Conservation (phyloP, 2,888 invertebrate genomes). For the Iphiclides podalirius region DNA sequence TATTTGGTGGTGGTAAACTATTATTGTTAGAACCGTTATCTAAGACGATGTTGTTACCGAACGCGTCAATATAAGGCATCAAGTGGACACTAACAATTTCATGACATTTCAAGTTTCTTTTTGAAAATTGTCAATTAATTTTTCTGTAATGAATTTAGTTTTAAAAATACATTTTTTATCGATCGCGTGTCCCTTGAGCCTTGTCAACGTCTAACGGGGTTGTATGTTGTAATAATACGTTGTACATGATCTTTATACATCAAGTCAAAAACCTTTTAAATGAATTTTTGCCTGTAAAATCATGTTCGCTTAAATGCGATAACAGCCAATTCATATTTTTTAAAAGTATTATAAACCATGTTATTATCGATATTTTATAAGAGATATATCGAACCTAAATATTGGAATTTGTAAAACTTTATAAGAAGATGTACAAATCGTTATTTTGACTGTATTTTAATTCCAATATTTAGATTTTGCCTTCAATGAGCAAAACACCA, state of each 20-base stretch:
- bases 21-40: constrained; percentile 52
- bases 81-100: constrained; percentile 71
- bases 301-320: constrained; percentile 36
- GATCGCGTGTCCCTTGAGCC: constrained; percentile 77
- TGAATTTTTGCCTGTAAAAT: background rate
- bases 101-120: constrained; percentile 47
- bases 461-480: constrained; percentile 70
- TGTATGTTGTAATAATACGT: constrained; percentile 68
- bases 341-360: constrained; percentile 54
- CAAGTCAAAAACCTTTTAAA: constrained; percentile 31
- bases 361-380: constrained; percentile 43
- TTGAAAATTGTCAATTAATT: constrained; percentile 48
- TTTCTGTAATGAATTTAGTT: too few species aligned
- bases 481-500: constrained; percentile 59
- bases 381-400: constrained; percentile 64
- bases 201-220: constrained; percentile 71
- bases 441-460: constrained; percentile 69
- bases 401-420: constrained; percentile 70
- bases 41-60: constrained; percentile 55
- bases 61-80: constrained; percentile 60
- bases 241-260: constrained; percentile 61
- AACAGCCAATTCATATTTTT: constrained; percentile 48
- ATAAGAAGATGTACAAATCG: constrained; percentile 73
- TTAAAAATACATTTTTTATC: too few species aligned
- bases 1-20: constrained; percentile 88